Conservation (phyloP, 2,113 vertebrate species). For the Menura novaehollandiae region DNA sequence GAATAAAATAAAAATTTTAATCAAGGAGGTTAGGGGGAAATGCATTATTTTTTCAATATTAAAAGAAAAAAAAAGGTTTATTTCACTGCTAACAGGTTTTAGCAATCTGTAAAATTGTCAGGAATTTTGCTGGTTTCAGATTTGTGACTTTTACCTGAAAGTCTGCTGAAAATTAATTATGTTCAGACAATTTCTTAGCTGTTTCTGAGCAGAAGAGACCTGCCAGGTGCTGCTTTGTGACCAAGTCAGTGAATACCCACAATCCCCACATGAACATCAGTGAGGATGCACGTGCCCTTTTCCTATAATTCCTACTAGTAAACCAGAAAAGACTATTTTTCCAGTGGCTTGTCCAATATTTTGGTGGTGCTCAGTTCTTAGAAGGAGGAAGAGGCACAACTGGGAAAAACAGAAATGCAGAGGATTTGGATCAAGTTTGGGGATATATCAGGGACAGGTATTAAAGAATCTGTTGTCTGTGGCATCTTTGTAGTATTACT, state of each 20-base stretch:
- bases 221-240: not conserved
- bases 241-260: rapidly evolving
- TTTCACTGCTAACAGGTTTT: not conserved
- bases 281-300: not conserved
- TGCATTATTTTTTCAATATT: not conserved
- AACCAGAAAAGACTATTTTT: not conserved
- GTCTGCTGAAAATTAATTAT: not conserved
- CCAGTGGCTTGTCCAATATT: not conserved
- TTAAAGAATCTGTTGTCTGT: not conserved
- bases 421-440: not conserved
- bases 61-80: not conserved
- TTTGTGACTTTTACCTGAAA: not conserved
- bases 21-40: not conserved
- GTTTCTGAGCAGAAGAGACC: not conserved
- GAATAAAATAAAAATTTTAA: not conserved
- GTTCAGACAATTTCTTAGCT: not conserved
- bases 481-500: not conserved
- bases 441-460: not conserved
- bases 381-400: not conserved
- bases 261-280: not conserved
- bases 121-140: not conserved
- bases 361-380: not conserved
- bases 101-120: not conserved
- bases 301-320: not conserved
- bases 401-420: not conserved